Evolutionary conservation across 2,888 invertebrate genomes (phyloP), one percentile per base, ranked within the genome.

Genomic region (Tyria jacobaeae): DNA sequence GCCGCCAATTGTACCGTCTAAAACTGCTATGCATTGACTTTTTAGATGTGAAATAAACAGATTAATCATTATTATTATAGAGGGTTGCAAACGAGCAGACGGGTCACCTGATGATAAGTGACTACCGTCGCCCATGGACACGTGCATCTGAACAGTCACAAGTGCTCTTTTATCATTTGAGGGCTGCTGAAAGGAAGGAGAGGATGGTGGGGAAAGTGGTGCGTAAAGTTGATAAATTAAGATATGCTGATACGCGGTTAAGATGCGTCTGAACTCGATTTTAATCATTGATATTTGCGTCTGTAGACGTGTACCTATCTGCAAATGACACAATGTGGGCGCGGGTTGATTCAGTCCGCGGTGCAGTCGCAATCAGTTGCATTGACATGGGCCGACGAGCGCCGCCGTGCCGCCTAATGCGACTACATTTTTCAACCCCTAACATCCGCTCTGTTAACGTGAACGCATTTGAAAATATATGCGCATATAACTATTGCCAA

Each of bases 381-480:
- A 85, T 82, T 84, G 86, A 83, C 79, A 78, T 74, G 70, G 68
- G 64, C 68, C 69, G 74, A 73, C 68, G 71, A 70, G 63, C 64
- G 58, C 58, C 70, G 61, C 63, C 63, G 62, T 71, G 69, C 41
- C 60, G 57, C 50, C 51, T 70, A 77, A 73, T 81, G 79, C 80
- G 81, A 80, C 82, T 80, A 74, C 79, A 86, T 88, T 88, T 89
- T 88, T 88, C 88, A 87, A 84, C 79, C 82, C 79, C 73, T 82
- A 85, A 87, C 87, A 84, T 80, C 81, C 83, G 84, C 71, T 84
- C 81, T 81, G 82, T 81, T 82, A 81, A 80, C 74, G 75, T 81
- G 77, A 80, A 76, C 81, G 75, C 76, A 76, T 78, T 77, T 68
- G 77, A 70, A 81, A 82, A 85, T 88, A 79, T 86, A 87, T 83